Evolutionary conservation across 2,113 vertebrate genomes (phyloP), one percentile per base, ranked within the genome.

Genomic region (Amblyopsis rosae): DNA sequence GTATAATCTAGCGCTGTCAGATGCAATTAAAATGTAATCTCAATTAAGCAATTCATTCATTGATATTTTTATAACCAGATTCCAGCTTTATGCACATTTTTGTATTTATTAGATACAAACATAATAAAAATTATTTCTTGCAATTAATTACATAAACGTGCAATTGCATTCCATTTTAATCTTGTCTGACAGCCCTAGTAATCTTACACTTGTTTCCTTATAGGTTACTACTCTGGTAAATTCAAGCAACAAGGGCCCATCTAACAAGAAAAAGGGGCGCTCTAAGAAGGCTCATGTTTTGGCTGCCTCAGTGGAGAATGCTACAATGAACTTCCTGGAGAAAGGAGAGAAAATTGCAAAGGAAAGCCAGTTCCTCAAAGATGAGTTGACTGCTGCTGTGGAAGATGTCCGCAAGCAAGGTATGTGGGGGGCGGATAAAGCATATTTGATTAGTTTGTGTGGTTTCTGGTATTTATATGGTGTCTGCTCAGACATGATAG

Each of bases 401-500:
- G 98, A 99, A 63, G 97, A 99, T 93, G 98, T 99, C 80, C 96
- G 96, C 74, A 99, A 98, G 81, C 98, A 99, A 95, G 98, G 98
- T 99, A 87, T 66, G 60, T 70, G 77, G 76, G 70, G 84, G 76
- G 81, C 67, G 7, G 35, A 51, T 59, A 82, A 79, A 81, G 7
- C 46, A 57, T 59, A 78, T 63, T 68, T 74, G 86, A 59, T 3
- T 41, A 9, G 12, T 51, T 45, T 67, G 15, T 79, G 35, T 85
- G 51, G 45, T 48, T 77, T 55, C 12, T 7, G 26, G 61, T 16
- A 62, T 54, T 19, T 62, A 61, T 35, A 59, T 59, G 77, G 75
- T 63, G 71, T 56, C 50, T 72, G 59, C 75, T 62, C 67, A 79
- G 69, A 82, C 81, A 48, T 76, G 49, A 81, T 83, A 79, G 81